These are phyloP conservation scores for Hydrotaea diabolus DNA, from an alignment of 2,888 invertebrate genomes.

Conservation along the genomic window DNA sequence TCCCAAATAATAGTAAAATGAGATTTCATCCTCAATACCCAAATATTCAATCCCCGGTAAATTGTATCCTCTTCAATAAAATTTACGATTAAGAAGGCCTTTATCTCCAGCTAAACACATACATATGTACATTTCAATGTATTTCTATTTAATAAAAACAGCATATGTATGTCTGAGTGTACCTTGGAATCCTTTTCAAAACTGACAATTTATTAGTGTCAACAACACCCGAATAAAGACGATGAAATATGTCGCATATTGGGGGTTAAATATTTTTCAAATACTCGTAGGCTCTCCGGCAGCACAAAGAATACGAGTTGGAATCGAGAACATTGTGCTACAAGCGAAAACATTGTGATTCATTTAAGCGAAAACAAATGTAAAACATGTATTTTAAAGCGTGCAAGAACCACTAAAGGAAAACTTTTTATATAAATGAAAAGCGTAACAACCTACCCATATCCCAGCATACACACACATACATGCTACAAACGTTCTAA, in stretches of 20 bases:
- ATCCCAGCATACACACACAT: neutral
- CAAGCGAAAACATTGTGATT: neutral
- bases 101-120: neutral
- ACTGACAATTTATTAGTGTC: constrained; percentile 9
- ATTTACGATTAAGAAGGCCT: neutral
- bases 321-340: neutral
- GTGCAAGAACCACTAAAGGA: constrained; percentile 6
- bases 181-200: neutral
- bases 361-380: constrained; percentile 28
- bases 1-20: no score
- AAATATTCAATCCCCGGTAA: neutral
- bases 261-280: neutral
- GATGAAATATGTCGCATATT: neutral
- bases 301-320: no score
- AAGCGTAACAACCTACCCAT: neutral
- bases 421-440: constrained; percentile 30
- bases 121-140: neutral
- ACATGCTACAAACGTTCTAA: neutral
- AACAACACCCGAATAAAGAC: constrained; percentile 7
- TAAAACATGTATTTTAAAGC: constrained; percentile 30
- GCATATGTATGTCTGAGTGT: no score
- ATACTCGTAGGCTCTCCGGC: neutral
- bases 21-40: neutral
- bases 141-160: neutral
- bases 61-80: neutral